Conservation (phyloP, 2,113 vertebrate genomes). For the Noctilio leporinus region DNA sequence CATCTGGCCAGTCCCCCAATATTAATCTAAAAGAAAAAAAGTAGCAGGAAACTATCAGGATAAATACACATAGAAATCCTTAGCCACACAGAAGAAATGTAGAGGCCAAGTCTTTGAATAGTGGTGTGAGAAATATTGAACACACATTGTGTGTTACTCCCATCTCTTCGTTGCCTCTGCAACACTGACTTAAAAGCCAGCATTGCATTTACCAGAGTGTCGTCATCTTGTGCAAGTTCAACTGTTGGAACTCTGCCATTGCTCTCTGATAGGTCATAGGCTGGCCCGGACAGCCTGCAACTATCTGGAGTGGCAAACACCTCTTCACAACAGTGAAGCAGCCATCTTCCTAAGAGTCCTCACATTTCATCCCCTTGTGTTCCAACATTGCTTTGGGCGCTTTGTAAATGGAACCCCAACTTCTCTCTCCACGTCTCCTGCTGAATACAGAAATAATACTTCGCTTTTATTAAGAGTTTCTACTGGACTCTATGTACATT, state of each 20-base stretch:
- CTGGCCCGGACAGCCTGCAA: background rate
- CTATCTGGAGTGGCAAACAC: fast-evolving
- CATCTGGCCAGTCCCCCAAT: background rate
- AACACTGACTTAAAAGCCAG: background rate
- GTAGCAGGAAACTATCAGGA: background rate
- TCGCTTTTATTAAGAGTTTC: background rate
- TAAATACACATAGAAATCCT: background rate
- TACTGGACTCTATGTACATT: background rate
- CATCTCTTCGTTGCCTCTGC: background rate
- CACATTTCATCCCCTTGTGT: background rate
- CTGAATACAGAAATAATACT: background rate
- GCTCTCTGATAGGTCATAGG: background rate
- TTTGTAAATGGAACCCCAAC: background rate
- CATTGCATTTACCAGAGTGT: background rate
- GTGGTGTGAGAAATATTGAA: background rate
- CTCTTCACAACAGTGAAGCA: background rate
- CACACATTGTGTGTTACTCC: background rate
- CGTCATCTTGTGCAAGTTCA: background rate
- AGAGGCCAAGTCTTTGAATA: background rate
- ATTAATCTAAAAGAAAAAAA: background rate
- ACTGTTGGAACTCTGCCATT: background rate
- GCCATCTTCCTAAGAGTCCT: background rate
- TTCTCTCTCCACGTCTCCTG: background rate
- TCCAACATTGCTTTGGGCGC: background rate
- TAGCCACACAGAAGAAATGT: background rate